Evolutionary conservation across 2,797 vertebrate genomes (phyloP).

Genomic region (Cyclura pinguis): DNA sequence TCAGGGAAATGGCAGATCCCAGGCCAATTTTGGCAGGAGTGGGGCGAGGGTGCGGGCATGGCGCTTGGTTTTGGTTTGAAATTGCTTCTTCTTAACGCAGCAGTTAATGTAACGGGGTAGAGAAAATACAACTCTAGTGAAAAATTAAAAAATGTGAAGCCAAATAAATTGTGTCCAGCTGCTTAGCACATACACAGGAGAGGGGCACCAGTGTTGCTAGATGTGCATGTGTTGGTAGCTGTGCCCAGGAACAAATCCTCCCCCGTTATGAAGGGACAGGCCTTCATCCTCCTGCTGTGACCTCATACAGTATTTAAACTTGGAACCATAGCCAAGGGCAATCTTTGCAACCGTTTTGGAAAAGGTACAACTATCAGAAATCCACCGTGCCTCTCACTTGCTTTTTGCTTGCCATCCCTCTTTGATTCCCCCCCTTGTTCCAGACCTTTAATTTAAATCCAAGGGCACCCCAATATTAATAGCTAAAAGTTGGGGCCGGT

Average conservation of each 20-base stretch:
- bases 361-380: background rate
- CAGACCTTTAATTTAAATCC: background rate
- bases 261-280: background rate
- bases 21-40: conserved; percentile 23
- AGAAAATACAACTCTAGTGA: background rate
- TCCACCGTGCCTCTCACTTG: background rate
- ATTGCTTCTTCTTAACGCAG: conserved; percentile 38
- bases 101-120: background rate
- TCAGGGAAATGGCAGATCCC: conserved; percentile 30
- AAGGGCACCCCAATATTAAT: background rate
- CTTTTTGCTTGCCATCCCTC: background rate
- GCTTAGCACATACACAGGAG: background rate
- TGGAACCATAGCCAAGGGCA: background rate
- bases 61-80: background rate
- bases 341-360: background rate
- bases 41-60: too few relatives aligned
- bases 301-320: background rate
- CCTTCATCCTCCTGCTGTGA: background rate
- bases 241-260: background rate
- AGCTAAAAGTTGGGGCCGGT: background rate
- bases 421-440: background rate
- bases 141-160: background rate
- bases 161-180: background rate
- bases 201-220: background rate
- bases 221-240: too few relatives aligned